Evolutionary conservation across 1,140 invertebrate genomes (phyloP), one percentile per base, ranked within the genome.

Genomic region (Diorhabda carinulata): DNA sequence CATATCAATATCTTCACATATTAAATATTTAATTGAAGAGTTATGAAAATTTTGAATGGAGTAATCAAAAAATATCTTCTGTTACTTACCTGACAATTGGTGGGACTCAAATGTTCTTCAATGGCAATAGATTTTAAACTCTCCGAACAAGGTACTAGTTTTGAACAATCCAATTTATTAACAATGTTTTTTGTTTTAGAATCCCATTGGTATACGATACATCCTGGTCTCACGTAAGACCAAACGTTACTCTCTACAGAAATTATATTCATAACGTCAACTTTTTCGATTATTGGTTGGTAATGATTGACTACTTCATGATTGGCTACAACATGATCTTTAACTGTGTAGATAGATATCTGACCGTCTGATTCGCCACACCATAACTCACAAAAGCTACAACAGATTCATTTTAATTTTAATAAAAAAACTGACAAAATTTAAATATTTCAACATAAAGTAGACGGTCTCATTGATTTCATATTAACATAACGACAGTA

Each of bases 101-200:
- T 90, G 3, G 89, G 89, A 59, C 89, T 92, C 0, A 94, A 84
- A 78, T 92, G 90, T 76, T 96, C 93, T 80, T 97, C 95, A 72
- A 96, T 93, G 45, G 92, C 91, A 67, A 96, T 96, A 8, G 94
- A 95, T 76, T 95, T 92, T 9, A 97, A 82, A 76, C 92, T 95
- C 81, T 97, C 95, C 2, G 93, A 95, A 78, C 94, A 96, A 9
- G 95, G 95, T 63, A 92, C 89, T 64, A 97, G 83, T 82, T 96
- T 96, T 2, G 93, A 95, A 84, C 94, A 96, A 81, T 97, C 94
- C 60, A 97, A 82, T 73, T 93, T 91, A 74, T 93, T 92, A 2
- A 91, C 80, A 67, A 94, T 89, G 41, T 81, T 83, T 72, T 89
- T 86, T 0, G 84, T 85, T 43, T 81, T 78, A 9, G 85, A 81